phyloP scores from a whole-genome alignment of 2,113 vertebrate genomes.

The Pseudorasbora parva region DNA sequence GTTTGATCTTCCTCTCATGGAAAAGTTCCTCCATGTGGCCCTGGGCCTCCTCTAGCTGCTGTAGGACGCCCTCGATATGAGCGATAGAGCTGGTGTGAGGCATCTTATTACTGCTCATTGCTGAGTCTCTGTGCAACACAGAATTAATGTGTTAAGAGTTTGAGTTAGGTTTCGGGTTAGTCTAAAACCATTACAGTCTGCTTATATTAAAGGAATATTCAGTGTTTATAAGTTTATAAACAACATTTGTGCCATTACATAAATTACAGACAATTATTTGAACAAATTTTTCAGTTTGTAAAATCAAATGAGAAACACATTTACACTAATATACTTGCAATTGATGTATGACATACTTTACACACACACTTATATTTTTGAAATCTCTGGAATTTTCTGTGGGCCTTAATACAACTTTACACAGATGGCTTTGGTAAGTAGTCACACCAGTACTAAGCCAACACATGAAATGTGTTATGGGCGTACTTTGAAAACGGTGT shows the following conservation, averaged over 20 bases:
- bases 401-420: not conserved
- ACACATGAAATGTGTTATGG: not conserved
- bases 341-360: not conserved
- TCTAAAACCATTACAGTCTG: not conserved
- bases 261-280: not conserved
- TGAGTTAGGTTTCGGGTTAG: conserved; percentile 17
- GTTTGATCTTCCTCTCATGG: conserved; percentile 95
- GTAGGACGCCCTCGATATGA: conserved; percentile 95
- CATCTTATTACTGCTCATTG: conserved; percentile 93
- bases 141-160: conserved; percentile 21
- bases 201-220: not conserved
- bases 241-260: not conserved
- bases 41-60: conserved; percentile 96
- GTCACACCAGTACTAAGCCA: not conserved
- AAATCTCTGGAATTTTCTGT: conserved; percentile 13
- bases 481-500: not conserved
- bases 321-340: not conserved
- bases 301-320: not conserved
- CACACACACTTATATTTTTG: not conserved
- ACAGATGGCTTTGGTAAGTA: not conserved
- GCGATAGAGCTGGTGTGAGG: conserved; percentile 96
- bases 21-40: conserved; percentile 99
- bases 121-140: conserved; percentile 84
- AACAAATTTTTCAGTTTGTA: not conserved
- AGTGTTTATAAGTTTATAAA: not conserved